Base-by-base conservation (phyloP, 2,888 invertebrate genomes). In the Girardia tigrina region DNA sequence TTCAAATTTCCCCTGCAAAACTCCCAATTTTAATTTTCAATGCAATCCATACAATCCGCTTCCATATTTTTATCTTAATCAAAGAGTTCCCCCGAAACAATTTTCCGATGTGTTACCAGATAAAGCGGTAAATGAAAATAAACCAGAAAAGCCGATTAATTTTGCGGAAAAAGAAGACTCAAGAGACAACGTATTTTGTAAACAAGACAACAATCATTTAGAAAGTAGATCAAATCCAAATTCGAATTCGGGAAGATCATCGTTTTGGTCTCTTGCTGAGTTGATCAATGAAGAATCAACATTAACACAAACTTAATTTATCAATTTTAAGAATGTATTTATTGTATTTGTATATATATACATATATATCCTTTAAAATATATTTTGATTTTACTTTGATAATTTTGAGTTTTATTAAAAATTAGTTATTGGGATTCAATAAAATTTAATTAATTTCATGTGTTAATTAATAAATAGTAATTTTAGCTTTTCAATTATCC, bases 31-130 rank as follows among this genome's bases (percentile, higher is more conserved):
- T 56, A 56, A 56, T 56, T 56, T 20, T 56, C 56, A n/a, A 6
- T 56, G 56, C 23, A 56, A 56, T 56, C 56, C 56, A 16, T 56
- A 56, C 23, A 20, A n/a, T 2, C n/a, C 56, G 4, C 23, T 56
- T 8, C 56, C 56, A 8, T 56, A 56, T 56, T 56, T 56, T 56
- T 56, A 56, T 16, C n/a, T 56, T 56, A 56, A 56, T 56, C 56
- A 56, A 56, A 56, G 56, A 56, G 23, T 56, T 12, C 56, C n/a
- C n/a, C 56, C n/a, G 56, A 56, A 56, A 16, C 56, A 56, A 56
- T 8, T 12, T n/a, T 56, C 56, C n/a, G 56, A 56, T 20, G n/a
- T 12, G 56, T 56, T 56, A 12, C 4, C 23, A 4, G 23, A 4
- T n/a, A 56, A 56, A 56, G 6, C 56, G 23, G 2, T 56, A n/a